A percentile compares a stretch with the other conserved stretches of the same genome.
Evolutionary conservation across 2,888 invertebrate species (phyloP).

Genomic region (Heteromyza rotundicornis): DNA sequence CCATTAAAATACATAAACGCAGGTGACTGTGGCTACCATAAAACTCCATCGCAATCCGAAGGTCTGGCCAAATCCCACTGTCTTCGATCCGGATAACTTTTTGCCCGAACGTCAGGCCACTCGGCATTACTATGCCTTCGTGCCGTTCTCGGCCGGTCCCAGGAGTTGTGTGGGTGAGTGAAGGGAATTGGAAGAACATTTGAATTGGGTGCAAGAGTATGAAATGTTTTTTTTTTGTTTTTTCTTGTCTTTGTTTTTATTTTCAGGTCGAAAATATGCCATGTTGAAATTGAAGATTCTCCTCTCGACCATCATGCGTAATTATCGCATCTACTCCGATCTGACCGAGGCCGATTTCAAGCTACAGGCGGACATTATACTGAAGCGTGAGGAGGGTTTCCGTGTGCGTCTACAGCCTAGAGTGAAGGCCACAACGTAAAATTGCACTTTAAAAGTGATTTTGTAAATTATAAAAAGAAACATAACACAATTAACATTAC

Average conservation of each 20-base stretch:
- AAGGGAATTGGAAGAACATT: conserved; percentile 6
- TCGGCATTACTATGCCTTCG: conserved; percentile 81
- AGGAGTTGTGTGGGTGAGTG: conserved; percentile 79
- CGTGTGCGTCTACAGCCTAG: conserved; percentile 73
- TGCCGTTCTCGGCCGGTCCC: conserved; percentile 84
- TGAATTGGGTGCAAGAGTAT: background rate
- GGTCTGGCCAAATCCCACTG: conserved; percentile 77
- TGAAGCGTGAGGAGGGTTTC: conserved; percentile 80
- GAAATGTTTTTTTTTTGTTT: background rate
- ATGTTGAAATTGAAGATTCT: conserved; percentile 81
- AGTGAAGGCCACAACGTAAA: too few species aligned
- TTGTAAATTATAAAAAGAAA: too few species aligned
- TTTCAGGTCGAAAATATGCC: conserved; percentile 77
- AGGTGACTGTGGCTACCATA: conserved; percentile 68
- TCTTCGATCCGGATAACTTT: conserved; percentile 86
- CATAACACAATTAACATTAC: too few species aligned
- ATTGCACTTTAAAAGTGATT: too few species aligned
- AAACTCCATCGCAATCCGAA: conserved; percentile 75
- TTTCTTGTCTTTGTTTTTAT: conserved; percentile 8
- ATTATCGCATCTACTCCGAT: conserved; percentile 74
- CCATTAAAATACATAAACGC: too few species aligned
- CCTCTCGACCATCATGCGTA: conserved; percentile 76
- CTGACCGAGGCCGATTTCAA: conserved; percentile 73
- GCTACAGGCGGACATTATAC: conserved; percentile 77
- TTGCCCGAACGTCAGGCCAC: conserved; percentile 78